Evolutionary conservation across 64 coral and sea anemone species (phyloP).

Genomic region (Catalaphyllia jardinei): DNA sequence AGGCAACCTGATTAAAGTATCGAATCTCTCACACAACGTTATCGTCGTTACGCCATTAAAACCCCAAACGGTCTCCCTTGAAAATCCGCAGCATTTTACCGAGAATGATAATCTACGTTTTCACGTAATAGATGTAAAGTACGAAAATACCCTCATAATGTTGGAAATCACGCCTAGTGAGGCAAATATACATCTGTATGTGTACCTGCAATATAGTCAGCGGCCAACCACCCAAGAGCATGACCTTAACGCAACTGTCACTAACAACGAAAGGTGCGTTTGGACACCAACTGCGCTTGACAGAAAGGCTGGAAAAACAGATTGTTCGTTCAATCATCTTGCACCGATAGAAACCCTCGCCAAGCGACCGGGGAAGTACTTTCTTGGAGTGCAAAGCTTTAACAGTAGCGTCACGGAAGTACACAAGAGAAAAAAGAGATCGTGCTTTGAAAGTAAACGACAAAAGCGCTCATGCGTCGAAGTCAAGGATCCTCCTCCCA

Average conservation of each 20-base stretch:
- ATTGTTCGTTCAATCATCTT: background rate
- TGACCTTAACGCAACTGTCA: constrained; percentile 14
- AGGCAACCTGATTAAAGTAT: background rate
- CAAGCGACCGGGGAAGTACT: constrained; percentile 12
- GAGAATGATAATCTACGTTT: constrained; percentile 4
- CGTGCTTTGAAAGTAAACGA: constrained; percentile 58
- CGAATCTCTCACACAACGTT: constrained; percentile 27
- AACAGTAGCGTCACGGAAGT: background rate
- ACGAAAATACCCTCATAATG: constrained; percentile 6
- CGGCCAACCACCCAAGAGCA: background rate
- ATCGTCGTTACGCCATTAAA: background rate
- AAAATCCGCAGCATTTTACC: constrained; percentile 39
- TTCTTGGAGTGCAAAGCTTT: background rate
- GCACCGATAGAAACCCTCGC: background rate
- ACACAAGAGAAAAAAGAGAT: constrained; percentile 39
- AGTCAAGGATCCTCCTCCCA: constrained; percentile 60
- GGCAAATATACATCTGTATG: background rate
- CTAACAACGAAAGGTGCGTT: background rate
- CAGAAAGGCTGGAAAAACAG: background rate
- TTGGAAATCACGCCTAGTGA: background rate
- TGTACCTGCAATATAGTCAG: background rate
- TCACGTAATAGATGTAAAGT: background rate
- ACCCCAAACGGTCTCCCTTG: background rate
- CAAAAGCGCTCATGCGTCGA: constrained; percentile 65
- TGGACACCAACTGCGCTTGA: background rate